These are phyloP conservation scores for Solea solea DNA, from an alignment of 2,113 vertebrate species.

Conservation along the genomic window DNA sequence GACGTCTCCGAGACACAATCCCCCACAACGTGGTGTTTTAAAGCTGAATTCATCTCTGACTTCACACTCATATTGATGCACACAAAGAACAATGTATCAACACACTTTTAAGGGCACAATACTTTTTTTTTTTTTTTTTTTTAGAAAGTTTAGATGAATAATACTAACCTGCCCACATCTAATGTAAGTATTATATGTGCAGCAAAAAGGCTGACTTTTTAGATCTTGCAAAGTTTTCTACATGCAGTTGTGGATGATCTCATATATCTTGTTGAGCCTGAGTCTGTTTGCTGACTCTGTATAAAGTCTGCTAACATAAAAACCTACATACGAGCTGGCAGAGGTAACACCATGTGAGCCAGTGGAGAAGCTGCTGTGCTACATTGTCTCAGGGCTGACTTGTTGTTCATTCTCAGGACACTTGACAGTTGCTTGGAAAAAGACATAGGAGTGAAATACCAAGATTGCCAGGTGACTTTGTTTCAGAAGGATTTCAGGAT, in stretches of 20 bases:
- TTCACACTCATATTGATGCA: slow-evolving; percentile 8
- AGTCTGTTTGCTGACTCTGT: not conserved
- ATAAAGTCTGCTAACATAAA: not conserved
- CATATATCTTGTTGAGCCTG: not conserved
- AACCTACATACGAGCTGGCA: no score
- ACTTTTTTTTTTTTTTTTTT: no score
- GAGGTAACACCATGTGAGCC: no score
- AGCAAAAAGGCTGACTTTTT: not conserved
- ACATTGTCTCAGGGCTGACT: not conserved
- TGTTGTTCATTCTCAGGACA: not conserved
- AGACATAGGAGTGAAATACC: not conserved
- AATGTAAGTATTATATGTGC: no score
- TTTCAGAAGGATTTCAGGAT: not conserved
- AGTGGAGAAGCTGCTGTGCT: not conserved
- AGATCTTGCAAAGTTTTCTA: not conserved
- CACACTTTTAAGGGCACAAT: not conserved
- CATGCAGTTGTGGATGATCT: not conserved
- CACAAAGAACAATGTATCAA: not conserved
- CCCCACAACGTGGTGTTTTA: slow-evolving; percentile 44
- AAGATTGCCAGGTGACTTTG: not conserved
- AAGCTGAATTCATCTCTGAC: slow-evolving; percentile 31
- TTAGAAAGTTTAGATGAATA: slow-evolving; percentile 9
- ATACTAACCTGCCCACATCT: not conserved
- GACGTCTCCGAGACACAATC: slow-evolving; percentile 27
- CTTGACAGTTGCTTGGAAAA: not conserved